Base-by-base conservation (phyloP, 2,797 vertebrate species). In the Mergus octosetaceus region DNA sequence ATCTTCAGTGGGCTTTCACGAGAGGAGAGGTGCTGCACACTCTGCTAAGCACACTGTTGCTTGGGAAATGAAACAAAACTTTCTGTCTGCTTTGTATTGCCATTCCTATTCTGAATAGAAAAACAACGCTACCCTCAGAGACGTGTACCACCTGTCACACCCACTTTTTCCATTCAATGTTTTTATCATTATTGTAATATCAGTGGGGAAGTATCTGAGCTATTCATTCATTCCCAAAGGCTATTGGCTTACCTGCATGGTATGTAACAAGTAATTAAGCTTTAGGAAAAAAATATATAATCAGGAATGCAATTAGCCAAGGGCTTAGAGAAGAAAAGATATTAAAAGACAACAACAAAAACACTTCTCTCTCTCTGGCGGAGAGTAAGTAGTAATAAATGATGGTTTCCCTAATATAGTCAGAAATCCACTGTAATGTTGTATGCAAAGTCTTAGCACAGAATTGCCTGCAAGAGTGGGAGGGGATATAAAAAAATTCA, bases 211-310 rank as follows among this genome's bases (percentile, higher is more conserved):
- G 69, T 92, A 78, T 57, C 66, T 41, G 66, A 86, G 70, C 73
- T 85, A 32, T 72, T 87, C 45, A 39, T 58, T 86, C 68, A 36
- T 76, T 94, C 83, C 93, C 92, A 95, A 93, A 76, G 84, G 93
- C 72, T 81, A 54, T 12, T 85, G 90, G 78, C 93, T 88, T 91
- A 75, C 73, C 58, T 90, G 78, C 68, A 32, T 1, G 2, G 41
- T 65, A 43, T 15, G 13, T n/a, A 94, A 93, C 84, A 83, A 85
- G 49, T 89, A 95, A 97, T 94, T 96, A 96, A 80, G 53, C 68
- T 88, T 78, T 61, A 92, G 58, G 62, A 7, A n/a, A 76, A 72
- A 87, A 92, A 62, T 74, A 51, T 51, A 51, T 24, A 78, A 32
- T 4, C 84, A 43, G 75, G 70, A 86, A 93, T 88, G 76, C 11